These are phyloP conservation scores for Andricus grossulariae DNA, from an alignment of 1,140 invertebrate species.

Conservation along the genomic window DNA sequence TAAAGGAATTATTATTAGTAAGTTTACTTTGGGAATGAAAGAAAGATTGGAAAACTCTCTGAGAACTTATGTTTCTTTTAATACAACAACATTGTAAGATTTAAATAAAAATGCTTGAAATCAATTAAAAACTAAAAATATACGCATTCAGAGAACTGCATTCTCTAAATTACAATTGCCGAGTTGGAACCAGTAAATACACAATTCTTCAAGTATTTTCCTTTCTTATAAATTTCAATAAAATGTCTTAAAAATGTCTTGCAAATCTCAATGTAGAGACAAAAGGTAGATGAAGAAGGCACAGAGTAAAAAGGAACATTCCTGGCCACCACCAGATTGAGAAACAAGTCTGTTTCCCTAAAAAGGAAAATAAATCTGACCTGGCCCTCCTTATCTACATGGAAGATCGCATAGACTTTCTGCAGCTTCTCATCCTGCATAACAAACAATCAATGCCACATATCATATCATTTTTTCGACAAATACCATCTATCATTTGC, in stretches of 20 bases:
- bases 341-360: conserved; percentile 46
- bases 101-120: too few relatives aligned
- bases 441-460: conserved; percentile 73
- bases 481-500: conserved; percentile 18
- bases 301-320: conserved; percentile 56
- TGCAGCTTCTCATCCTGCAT: conserved; percentile 80
- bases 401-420: conserved; percentile 81
- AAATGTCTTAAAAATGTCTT: not conserved
- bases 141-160: too few relatives aligned
- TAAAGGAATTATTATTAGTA: not conserved
- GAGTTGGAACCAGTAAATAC: too few relatives aligned
- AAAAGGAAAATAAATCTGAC: conserved; percentile 76
- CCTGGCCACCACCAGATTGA: conserved; percentile 44
- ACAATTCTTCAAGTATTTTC: too few relatives aligned
- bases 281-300: conserved; percentile 61
- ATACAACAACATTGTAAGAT: too few relatives aligned
- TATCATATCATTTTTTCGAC: conserved; percentile 32
- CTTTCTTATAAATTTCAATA: too few relatives aligned
- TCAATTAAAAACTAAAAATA: too few relatives aligned
- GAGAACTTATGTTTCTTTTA: too few relatives aligned
- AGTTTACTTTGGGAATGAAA: not conserved
- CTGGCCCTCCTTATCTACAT: conserved; percentile 82
- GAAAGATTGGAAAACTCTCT: too few relatives aligned
- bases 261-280: conserved; percentile 34
- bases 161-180: too few relatives aligned